phyloP scores from a whole-genome alignment of 2,113 vertebrate genomes.

The Eidolon helvum region DNA sequence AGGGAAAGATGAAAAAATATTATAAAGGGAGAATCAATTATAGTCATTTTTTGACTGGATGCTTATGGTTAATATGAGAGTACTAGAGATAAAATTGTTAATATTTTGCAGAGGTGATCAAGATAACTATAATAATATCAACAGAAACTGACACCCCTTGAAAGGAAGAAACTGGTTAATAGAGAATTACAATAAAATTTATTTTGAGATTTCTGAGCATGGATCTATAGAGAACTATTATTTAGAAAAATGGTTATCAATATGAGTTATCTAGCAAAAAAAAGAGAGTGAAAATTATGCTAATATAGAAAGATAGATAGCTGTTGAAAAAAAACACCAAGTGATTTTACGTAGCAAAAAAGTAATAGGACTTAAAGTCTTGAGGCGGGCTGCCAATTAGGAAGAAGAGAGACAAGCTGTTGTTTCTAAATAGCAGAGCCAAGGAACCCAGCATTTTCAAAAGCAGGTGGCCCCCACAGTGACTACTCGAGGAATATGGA shows the following conservation, averaged over 20 bases:
- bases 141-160: neutral
- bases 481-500: neutral
- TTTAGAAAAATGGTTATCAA: neutral
- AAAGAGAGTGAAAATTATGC: neutral
- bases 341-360: neutral
- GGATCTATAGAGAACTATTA: neutral
- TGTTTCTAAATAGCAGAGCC: neutral
- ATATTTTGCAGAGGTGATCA: neutral
- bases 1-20: accelerated
- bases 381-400: neutral
- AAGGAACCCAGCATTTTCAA: accelerated
- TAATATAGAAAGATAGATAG: neutral
- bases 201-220: neutral
- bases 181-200: neutral
- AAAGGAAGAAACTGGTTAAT: neutral
- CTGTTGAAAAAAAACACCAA: accelerated
- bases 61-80: neutral
- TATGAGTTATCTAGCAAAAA: neutral
- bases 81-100: neutral
- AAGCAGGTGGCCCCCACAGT: too few relatives aligned
- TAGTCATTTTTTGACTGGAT: neutral
- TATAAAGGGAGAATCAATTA: neutral
- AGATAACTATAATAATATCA: neutral
- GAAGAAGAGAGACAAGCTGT: neutral
- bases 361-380: neutral